Base-by-base conservation (phyloP, 1,140 invertebrate species). In the Drosophila athabasca region DNA sequence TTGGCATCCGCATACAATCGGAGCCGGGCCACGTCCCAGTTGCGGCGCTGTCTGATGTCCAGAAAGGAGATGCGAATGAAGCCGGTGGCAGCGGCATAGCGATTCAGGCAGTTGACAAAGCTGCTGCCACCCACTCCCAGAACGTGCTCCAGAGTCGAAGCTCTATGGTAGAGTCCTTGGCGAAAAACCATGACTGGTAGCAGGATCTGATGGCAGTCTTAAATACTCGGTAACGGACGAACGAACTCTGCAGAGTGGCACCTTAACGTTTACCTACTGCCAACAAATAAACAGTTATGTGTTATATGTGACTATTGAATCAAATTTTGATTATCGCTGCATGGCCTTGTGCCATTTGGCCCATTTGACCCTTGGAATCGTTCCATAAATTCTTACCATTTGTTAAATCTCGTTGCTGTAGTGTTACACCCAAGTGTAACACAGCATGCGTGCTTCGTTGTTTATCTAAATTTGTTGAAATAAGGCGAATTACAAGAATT, bases 21-120 rank as follows among this genome's bases (percentile, higher is more conserved):
- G 3, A 90, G 64, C 0, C 76, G 54, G 3, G 85, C 89, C 17
- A 91, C 69, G 69, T 91, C 90, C 77, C 85, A 91, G 52, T 90
- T 90, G 2, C 82, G 76, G 17, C 74, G 69, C 51, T 89, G 84
- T 15, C 87, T 90, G 35, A 90, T 87, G 54, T 91, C 90, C 54
- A 91, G 57, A 52, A 91, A 90, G 7, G 90, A 88, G 5, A 90
- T 90, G 22, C 90, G 85, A 43, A 91, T 90, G n/a, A 91, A 91
- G 1, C 90, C 90, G 2, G 90, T 91, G n/a, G 90, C 90, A 11
- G 90, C 85, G 2, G 75, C 90, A 68, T 91, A 90, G 0, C 90
- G 82, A 55, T 91, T 91, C 0, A 91, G 69, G 29, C 90, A 91
- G 58, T 90, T 91, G 5, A 90, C 83, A 19, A 87, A 80, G 13